Evolutionary conservation across 2,888 invertebrate genomes (phyloP), one percentile per base, ranked within the genome.

Genomic region (Drosophila colorata): DNA sequence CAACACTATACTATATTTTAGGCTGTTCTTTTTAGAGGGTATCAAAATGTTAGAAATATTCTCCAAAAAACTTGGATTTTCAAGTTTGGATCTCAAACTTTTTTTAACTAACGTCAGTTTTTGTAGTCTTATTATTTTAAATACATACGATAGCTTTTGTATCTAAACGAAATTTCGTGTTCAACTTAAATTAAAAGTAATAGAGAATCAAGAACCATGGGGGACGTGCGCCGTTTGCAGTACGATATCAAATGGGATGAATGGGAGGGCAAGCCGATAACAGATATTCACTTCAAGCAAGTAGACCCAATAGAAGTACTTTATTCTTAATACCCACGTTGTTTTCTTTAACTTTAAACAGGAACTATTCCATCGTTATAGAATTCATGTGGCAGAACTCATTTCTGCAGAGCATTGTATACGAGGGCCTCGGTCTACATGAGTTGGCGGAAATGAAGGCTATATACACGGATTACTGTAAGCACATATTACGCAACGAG

Each of bases 381-480:
- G 85, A 87, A 2, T 84, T 84, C 23, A 87, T 84, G 83, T 84
- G 83, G 83, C 25, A 48, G 5, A 38, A 74, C 2, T 71, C 82
- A 0, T 84, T 84, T 9, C 0, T 49, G 6, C 53, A 67, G n/a
- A 81, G 67, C 14, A 14, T 74, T 1, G 71, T 84, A 0, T 84
- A 38, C 14, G 64, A 74, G 38, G 87, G 82, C 11, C 28, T 84
- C 1, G 72, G 70, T 0, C 44, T 87, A 1, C 67, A 55, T 5
- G 47, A 64, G 0, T 0, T 74, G 53, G 25, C 25, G 2, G 74
- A 53, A 2, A 86, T 83, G 73, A 74, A 68, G 49, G 13, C 46
- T 0, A 69, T 63, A 4, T 86, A 79, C 31, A 23, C 60, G 0
- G 53, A 31, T 0, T 88, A 86, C 49, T 69, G 86, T 13, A 48